These are phyloP conservation scores for Carcharodon carcharias DNA, from an alignment of 2,797 vertebrate species.

Conservation along the genomic window DNA sequence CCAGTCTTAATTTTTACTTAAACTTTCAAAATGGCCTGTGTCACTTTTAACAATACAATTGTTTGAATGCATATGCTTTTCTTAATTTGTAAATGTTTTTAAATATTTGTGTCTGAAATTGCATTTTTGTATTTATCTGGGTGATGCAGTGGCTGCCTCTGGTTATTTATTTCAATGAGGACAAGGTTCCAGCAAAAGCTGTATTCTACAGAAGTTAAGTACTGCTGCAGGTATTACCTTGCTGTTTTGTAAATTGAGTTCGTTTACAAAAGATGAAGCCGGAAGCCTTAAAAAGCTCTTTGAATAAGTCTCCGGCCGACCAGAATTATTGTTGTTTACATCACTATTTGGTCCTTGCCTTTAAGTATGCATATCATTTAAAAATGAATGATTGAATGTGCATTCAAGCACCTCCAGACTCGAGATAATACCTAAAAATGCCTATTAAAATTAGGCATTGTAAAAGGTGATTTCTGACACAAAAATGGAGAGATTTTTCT, in stretches of 20 bases:
- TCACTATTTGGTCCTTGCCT: background rate
- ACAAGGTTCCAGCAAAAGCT: background rate
- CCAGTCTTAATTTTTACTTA: slow-evolving; percentile 89
- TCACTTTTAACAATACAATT: background rate
- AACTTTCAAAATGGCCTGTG: slow-evolving; percentile 1
- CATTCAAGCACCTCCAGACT: background rate
- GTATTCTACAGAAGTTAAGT: background rate
- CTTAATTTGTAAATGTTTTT: background rate
- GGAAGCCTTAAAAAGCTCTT: background rate
- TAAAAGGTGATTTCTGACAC: background rate
- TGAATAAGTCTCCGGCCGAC: too few species aligned
- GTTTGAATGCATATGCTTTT: background rate
- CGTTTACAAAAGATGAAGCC: background rate
- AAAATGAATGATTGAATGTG: background rate
- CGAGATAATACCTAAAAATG: background rate
- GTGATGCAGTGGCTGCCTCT: background rate
- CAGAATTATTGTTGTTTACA: background rate
- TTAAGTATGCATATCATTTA: background rate
- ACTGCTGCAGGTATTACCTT: too few species aligned
- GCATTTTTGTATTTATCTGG: background rate
- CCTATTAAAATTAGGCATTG: background rate
- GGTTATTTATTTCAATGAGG: background rate
- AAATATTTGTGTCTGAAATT: background rate
- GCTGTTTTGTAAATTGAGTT: background rate
- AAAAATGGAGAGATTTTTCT: slow-evolving; percentile 3